Conservation (phyloP, 2,113 vertebrate genomes). For the Turdus rufiventris region DNA sequence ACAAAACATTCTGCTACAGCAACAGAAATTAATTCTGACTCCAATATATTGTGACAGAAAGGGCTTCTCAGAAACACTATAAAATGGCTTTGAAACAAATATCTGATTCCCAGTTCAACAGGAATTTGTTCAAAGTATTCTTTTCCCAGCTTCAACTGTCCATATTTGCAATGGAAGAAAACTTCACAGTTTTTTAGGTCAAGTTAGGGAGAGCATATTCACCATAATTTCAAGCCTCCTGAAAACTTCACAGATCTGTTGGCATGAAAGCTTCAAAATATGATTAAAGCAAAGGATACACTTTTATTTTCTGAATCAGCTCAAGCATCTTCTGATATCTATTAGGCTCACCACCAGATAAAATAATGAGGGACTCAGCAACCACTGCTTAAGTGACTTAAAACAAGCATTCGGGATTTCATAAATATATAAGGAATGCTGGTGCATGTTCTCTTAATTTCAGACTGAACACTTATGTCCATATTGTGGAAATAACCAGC, state of each 20-base stretch:
- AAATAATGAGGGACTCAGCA: neutral
- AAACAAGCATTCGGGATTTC: neutral
- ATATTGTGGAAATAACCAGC: neutral
- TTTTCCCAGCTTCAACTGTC: neutral
- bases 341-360: neutral
- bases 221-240: neutral
- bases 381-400: neutral
- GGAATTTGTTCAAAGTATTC: neutral
- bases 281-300: neutral
- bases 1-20: neutral
- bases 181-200: neutral
- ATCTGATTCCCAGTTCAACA: neutral
- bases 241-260: neutral
- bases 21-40: neutral
- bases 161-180: neutral
- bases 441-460: neutral
- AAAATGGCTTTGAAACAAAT: neutral
- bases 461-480: neutral
- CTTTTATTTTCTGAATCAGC: neutral
- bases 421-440: neutral
- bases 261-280: neutral
- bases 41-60: neutral
- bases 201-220: neutral
- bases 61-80: neutral
- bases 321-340: neutral